Percentiles rank a stretch among this genome's conserved stretches.
Evolutionary conservation across 1,140 invertebrate species (phyloP).

Genomic region (Lepidurus arcticus): DNA sequence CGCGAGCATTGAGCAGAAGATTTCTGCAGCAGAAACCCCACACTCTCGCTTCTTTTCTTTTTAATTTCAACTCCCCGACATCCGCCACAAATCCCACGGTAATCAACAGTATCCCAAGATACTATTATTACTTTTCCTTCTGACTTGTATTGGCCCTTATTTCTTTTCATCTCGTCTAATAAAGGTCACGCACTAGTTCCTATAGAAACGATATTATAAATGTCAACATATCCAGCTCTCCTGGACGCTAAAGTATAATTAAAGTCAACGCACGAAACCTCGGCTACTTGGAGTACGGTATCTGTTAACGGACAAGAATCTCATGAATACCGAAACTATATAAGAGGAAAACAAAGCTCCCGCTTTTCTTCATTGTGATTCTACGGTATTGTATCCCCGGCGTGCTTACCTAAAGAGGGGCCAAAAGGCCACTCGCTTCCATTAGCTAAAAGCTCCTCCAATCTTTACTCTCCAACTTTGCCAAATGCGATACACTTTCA

Average conservation of each 20-base stretch:
- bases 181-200: not conserved
- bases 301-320: not conserved
- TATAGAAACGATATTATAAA: no score
- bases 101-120: not conserved
- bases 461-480: not conserved
- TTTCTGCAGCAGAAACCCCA: not conserved
- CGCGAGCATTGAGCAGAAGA: not conserved
- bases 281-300: not conserved
- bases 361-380: slow-evolving; percentile 3
- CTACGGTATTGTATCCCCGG: not conserved
- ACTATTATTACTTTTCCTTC: not conserved
- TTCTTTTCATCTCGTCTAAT: not conserved
- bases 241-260: not conserved
- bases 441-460: slow-evolving; percentile 20
- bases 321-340: not conserved
- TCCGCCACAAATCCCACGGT: slow-evolving; percentile 15
- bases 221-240: no score
- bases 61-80: not conserved
- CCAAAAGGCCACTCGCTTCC: slow-evolving; percentile 9
- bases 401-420: not conserved
- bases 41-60: not conserved
- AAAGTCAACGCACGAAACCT: not conserved
- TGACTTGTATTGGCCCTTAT: not conserved
- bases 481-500: not conserved
- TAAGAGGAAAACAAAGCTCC: not conserved